These are phyloP conservation scores for Catharus fuscescens DNA, from an alignment of 2,113 vertebrate species.

Conservation along the genomic window DNA sequence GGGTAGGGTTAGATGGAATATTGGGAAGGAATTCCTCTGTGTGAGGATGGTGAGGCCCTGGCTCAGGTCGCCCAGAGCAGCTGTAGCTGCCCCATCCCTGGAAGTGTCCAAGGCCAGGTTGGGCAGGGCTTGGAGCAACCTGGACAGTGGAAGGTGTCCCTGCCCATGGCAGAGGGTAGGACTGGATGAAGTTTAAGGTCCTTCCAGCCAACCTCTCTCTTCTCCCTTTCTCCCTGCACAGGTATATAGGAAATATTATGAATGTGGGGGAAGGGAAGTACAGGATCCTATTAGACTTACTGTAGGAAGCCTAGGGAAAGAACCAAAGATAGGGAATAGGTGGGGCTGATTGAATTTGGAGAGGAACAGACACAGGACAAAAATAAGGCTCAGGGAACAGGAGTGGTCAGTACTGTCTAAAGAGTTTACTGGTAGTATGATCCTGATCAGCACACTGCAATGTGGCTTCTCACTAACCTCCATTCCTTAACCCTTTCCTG, in stretches of 20 bases:
- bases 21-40: background rate
- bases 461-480: background rate
- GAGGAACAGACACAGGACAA: background rate
- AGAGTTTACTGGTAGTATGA: background rate
- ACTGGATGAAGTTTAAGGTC: background rate
- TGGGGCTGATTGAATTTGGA: background rate
- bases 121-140: rapidly evolving
- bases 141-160: background rate
- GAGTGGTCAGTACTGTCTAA: background rate
- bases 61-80: background rate
- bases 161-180: background rate
- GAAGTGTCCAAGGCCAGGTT: background rate
- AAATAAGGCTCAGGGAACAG: background rate
- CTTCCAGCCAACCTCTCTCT: background rate
- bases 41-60: background rate
- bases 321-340: background rate
- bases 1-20: no score
- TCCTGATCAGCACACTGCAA: background rate
- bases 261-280: background rate
- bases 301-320: background rate
- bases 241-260: background rate
- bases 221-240: background rate
- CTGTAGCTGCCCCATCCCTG: background rate
- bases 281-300: background rate
- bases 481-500: background rate